Base-by-base conservation (phyloP, 1,140 invertebrate genomes). In the Lepidostoma basale region DNA sequence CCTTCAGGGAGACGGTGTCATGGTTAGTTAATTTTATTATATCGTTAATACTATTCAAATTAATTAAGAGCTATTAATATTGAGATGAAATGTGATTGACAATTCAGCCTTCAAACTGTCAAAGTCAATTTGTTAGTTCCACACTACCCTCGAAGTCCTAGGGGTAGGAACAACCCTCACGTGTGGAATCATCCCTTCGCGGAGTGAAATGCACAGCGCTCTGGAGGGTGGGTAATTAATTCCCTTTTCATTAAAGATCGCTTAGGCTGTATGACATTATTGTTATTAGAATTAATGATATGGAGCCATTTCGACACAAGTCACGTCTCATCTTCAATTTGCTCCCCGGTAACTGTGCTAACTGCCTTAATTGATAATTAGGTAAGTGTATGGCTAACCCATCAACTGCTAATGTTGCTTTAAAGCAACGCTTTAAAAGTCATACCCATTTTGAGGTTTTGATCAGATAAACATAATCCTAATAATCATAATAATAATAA, bases 211-310 rank as follows among this genome's bases (percentile, higher is more conserved):
- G 49, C 49, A 28, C 49, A 22, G 1, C 3, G 42, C 20, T 52
- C 6, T n/a, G 23, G 18, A 26, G 49, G 49, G 26, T 18, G 20
- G 52, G 26, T 30, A 56, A 56, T 56, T 56, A 30, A 56, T 56
- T 56, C 26, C 30, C 16, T n/a, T 33, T 33, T 56, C 52, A 33
- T 20, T 36, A n/a, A 20, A 33, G 52, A 56, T 56, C 30, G 30
- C 52, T 56, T 56, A 56, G 28, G 16, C 14, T 28, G 25, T 28
- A 47, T 22, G 44, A 22, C 23, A 47, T 23, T 18, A 23, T 20
- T 47, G 23, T 47, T 47, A 47, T n/a, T n/a, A n/a, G n/a, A n/a
- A 47, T 47, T 22, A 47, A 10, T 3, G 20, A 6, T 14, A 6
- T 36, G 12, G 20, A 47, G 44, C 20, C 44, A 22, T 47, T 22